Percentiles rank a stretch among this genome's conserved stretches.
phyloP scores from a whole-genome alignment of 2,797 vertebrate genomes.

The Potorous gilbertii region DNA sequence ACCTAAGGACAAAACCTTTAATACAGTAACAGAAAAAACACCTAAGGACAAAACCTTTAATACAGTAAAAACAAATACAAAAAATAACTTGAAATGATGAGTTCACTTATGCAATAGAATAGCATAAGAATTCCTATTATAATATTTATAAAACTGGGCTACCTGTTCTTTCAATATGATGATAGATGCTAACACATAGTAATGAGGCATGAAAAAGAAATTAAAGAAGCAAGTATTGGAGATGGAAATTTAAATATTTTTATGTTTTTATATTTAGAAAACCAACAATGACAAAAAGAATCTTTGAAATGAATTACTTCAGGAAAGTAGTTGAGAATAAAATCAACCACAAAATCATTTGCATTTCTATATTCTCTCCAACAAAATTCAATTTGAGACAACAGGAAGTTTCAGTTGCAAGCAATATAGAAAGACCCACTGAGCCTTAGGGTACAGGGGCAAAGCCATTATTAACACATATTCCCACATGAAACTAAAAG shows the following conservation, averaged over 20 bases:
- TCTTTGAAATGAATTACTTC: background rate
- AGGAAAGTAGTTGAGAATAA: background rate
- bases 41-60: no score
- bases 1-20: background rate
- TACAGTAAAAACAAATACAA: background rate
- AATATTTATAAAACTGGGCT: background rate
- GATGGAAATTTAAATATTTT: background rate
- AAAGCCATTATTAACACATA: no score
- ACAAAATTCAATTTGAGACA: no score
- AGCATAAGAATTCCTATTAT: background rate
- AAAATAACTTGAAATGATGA: background rate
- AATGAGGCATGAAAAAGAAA: background rate
- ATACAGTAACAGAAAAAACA: no score
- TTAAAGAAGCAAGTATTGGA: background rate
- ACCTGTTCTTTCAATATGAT: background rate
- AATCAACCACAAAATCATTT: no score
- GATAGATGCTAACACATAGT: background rate
- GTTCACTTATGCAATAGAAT: background rate
- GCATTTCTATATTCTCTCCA: no score
- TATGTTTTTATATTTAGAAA: background rate
- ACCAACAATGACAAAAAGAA: background rate
- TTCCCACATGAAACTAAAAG: no score
- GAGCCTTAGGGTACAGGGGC: no score
- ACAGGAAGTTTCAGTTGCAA: no score
- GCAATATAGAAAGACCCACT: no score